Percentiles rank a stretch among this genome's conserved stretches.
These are phyloP conservation scores for Paguma larvata DNA, from an alignment of 2,797 vertebrate species.

Conservation along the genomic window DNA sequence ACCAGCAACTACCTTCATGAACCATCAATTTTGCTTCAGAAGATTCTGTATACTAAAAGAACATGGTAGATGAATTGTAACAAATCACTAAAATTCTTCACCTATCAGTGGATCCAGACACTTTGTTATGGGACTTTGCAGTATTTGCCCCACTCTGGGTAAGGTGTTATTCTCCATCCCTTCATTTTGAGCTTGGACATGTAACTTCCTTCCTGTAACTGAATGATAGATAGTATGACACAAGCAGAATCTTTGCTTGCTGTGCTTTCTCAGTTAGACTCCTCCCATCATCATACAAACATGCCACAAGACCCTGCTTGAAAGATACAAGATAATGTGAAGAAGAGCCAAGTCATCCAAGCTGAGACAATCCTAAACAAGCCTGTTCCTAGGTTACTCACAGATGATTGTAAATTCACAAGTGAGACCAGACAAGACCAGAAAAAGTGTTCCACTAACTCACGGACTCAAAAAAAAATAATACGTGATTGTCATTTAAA, in stretches of 20 bases:
- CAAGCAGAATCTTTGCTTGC: not conserved
- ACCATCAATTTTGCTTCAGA: constrained; percentile 36
- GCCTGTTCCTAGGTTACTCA: not conserved
- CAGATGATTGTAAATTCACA: not conserved
- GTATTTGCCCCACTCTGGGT: not conserved
- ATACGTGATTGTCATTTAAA: not conserved
- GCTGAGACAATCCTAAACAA: constrained; percentile 10
- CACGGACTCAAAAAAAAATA: not conserved
- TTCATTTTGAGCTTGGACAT: not conserved
- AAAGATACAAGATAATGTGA: not conserved
- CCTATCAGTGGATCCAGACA: not conserved
- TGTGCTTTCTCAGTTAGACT: not conserved
- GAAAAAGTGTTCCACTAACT: not conserved
- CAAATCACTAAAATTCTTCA: not conserved
- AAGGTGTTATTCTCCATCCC: not conserved
- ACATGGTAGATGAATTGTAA: not conserved
- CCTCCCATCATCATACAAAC: constrained; percentile 5
- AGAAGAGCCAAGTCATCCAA: not conserved
- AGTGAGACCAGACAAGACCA: not conserved
- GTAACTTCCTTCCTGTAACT: not conserved
- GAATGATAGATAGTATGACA: constrained; percentile 43
- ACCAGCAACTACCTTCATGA: not conserved
- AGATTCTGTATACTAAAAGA: not conserved
- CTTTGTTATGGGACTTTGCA: not conserved
- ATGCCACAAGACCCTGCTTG: not conserved